phyloP scores from a whole-genome alignment of 1,140 invertebrate genomes.

The Adelges cooleyi region DNA sequence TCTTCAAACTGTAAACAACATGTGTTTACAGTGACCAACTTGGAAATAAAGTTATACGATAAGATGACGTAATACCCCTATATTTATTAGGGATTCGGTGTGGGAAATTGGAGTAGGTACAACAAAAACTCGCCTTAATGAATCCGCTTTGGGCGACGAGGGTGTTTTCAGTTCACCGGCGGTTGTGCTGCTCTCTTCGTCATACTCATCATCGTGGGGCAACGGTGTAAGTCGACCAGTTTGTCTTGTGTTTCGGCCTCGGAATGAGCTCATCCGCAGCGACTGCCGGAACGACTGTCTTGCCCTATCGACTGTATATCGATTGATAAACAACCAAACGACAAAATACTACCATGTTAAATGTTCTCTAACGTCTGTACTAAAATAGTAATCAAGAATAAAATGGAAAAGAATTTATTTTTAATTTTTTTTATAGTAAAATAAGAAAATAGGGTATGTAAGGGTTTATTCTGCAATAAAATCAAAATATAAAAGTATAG shows the following conservation, averaged over 20 bases:
- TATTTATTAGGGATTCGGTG: neutral
- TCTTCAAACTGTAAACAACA: constrained; percentile 14
- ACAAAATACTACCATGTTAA: too few relatives aligned
- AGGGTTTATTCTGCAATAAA: too few relatives aligned
- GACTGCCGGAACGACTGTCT: constrained; percentile 49
- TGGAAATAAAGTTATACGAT: neutral
- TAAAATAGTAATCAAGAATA: too few relatives aligned
- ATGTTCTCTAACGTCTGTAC: too few relatives aligned
- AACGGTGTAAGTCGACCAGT: constrained; percentile 31
- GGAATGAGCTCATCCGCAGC: constrained; percentile 34
- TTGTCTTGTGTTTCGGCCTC: constrained; percentile 29
- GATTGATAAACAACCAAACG: too few relatives aligned
- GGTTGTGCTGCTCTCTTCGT: constrained; percentile 29
- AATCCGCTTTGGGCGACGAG: constrained; percentile 13
- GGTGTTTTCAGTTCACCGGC: constrained; percentile 11
- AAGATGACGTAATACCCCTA: neutral
- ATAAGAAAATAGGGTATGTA: too few relatives aligned
- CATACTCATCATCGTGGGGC: constrained; percentile 31
- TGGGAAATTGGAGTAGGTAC: too few relatives aligned
- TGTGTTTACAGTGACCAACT: neutral
- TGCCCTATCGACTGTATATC: constrained; percentile 50
- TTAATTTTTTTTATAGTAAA: too few relatives aligned
- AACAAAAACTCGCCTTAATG: neutral
- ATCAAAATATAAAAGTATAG: too few relatives aligned
- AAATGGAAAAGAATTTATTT: too few relatives aligned